Conservation (phyloP, 2,113 vertebrate species). For the Varanus komodoensis region DNA sequence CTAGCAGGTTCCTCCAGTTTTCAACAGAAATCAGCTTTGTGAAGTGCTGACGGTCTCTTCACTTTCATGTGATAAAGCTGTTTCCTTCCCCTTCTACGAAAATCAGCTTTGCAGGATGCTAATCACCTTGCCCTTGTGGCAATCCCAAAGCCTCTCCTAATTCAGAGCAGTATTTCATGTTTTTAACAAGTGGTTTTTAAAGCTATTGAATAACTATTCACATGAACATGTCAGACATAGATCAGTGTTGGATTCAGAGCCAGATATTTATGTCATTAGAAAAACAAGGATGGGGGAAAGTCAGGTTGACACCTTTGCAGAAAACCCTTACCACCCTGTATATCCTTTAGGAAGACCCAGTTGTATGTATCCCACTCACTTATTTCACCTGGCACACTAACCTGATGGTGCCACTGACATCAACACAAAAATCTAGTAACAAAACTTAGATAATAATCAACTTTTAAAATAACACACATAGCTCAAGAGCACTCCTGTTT, state of each 20-base stretch:
- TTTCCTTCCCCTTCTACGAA: not conserved
- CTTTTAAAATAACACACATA: not conserved
- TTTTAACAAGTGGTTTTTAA: not conserved
- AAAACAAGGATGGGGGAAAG: not conserved
- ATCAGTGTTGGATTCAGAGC: not conserved
- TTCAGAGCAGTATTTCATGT: not conserved
- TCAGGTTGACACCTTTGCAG: not conserved
- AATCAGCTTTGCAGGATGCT: not conserved
- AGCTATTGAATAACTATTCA: not conserved
- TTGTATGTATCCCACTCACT: not conserved
- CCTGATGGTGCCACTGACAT: not conserved
- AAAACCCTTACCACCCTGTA: not conserved
- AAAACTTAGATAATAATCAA: not conserved
- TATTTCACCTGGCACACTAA: not conserved
- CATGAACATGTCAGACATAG: no score
- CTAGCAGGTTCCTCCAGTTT: not conserved
- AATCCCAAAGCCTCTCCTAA: not conserved
- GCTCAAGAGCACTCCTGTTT: not conserved
- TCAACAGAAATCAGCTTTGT: not conserved
- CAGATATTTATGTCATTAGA: not conserved
- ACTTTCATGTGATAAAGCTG: not conserved
- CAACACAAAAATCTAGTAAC: not conserved
- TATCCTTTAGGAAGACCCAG: not conserved
- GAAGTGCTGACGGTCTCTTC: not conserved
- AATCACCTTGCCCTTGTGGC: no score